Conservation (phyloP, 2,797 vertebrate species). For the Siniperca scherzeri region DNA sequence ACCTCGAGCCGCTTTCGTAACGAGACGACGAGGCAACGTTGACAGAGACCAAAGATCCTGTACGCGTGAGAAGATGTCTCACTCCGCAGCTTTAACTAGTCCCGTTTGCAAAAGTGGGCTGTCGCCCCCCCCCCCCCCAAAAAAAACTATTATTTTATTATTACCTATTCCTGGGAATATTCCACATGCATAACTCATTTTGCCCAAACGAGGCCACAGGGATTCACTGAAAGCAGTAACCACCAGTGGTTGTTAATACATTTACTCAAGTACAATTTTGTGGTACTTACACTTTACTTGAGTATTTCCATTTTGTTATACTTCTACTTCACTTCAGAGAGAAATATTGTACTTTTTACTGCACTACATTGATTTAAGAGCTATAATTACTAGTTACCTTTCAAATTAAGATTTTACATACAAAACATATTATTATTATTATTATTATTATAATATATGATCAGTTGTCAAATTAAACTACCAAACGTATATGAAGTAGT, state of each 20-base stretch:
- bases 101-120: neutral
- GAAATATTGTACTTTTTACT: neutral
- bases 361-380: neutral
- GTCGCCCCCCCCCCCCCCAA: no score
- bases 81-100: slow-evolving; percentile 31
- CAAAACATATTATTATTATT: neutral
- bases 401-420: neutral
- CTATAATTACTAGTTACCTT: no score
- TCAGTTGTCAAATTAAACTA: neutral
- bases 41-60: slow-evolving; percentile 60
- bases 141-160: neutral
- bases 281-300: neutral
- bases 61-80: fast-evolving
- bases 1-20: neutral
- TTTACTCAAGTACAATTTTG: neutral
- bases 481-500: neutral
- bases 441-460: neutral
- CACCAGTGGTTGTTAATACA: neutral
- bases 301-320: neutral
- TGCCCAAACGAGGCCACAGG: neutral
- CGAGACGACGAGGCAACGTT: slow-evolving; percentile 57
- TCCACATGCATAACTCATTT: neutral
- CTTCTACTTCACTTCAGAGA: neutral
- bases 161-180: neutral
- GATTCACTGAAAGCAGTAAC: neutral